Conservation (phyloP, 2,113 vertebrate species). For the Megaceryle maxima region DNA sequence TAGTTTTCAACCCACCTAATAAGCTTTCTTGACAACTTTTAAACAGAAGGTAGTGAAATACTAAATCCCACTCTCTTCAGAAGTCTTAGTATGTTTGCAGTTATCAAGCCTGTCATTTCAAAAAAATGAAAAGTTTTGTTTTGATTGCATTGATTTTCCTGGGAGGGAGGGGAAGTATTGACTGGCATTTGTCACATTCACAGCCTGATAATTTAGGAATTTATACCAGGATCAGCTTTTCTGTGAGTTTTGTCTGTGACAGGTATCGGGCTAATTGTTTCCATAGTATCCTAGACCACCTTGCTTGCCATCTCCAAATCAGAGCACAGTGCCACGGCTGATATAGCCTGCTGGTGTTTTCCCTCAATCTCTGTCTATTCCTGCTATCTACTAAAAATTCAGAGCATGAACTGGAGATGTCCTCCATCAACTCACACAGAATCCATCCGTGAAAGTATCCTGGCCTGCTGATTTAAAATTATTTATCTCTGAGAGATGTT, state of each 20-base stretch:
- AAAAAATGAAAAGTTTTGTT: not conserved
- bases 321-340: not conserved
- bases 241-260: not conserved
- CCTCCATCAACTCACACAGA: constrained; percentile 29
- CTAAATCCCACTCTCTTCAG: not conserved
- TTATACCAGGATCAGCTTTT: not conserved
- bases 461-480: constrained; percentile 45
- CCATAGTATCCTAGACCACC: not conserved
- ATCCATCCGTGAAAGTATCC: not conserved
- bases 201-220: not conserved
- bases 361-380: not conserved
- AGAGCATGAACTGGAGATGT: constrained; percentile 8
- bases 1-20: not conserved
- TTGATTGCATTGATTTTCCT: not conserved
- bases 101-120: not conserved
- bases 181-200: not conserved
- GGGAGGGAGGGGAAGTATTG: not conserved
- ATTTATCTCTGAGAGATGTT: constrained; percentile 49
- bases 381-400: constrained; percentile 11
- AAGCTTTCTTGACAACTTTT: not conserved
- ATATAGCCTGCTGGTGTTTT: not conserved
- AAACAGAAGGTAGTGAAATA: not conserved
- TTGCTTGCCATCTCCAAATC: not conserved
- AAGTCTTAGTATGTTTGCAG: not conserved
- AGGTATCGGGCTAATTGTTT: not conserved